Evolutionary conservation across 2,113 vertebrate genomes (phyloP).

Genomic region (Ascaphus truei): DNA sequence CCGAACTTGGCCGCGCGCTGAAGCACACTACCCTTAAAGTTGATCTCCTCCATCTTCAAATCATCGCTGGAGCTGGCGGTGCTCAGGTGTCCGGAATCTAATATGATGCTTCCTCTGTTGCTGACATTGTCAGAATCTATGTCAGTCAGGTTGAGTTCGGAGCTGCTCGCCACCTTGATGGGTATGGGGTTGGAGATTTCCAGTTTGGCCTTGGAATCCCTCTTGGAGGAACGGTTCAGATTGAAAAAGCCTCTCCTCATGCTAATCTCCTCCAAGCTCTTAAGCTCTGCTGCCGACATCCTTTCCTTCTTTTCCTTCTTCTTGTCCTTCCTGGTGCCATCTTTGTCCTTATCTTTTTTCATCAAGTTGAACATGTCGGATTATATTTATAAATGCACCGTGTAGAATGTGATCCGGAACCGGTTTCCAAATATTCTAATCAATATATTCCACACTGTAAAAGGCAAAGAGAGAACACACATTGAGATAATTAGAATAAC

Average conservation of each 20-base stretch:
- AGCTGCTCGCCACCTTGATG: constrained; percentile 83
- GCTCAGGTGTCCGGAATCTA: constrained; percentile 69
- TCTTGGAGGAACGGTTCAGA: constrained; percentile 82
- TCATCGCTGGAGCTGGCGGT: constrained; percentile 73
- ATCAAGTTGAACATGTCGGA: constrained; percentile 81
- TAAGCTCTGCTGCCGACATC: constrained; percentile 89
- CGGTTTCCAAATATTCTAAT: neutral
- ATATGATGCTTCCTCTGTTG: constrained; percentile 66
- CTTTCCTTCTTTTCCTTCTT: constrained; percentile 93
- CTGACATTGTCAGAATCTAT: constrained; percentile 66
- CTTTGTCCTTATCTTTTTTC: constrained; percentile 85
- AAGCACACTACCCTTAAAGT: constrained; percentile 75
- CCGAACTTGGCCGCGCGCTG: constrained; percentile 85
- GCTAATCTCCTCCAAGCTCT: constrained; percentile 92
- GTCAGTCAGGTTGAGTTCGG: constrained; percentile 76
- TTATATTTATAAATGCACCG: neutral
- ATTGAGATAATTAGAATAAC: constrained; percentile 8
- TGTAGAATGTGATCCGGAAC: neutral
- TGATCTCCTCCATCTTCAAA: constrained; percentile 67
- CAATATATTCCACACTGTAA: constrained; percentile 22
- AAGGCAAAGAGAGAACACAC: neutral
- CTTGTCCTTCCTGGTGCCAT: constrained; percentile 79
- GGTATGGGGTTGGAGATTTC: constrained; percentile 94
- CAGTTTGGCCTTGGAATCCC: constrained; percentile 75
- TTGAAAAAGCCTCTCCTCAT: constrained; percentile 88